A percentile compares a stretch with the other conserved stretches of the same genome.
Conservation (phyloP, 2,888 invertebrate genomes). For the Deilephila porcellus region DNA sequence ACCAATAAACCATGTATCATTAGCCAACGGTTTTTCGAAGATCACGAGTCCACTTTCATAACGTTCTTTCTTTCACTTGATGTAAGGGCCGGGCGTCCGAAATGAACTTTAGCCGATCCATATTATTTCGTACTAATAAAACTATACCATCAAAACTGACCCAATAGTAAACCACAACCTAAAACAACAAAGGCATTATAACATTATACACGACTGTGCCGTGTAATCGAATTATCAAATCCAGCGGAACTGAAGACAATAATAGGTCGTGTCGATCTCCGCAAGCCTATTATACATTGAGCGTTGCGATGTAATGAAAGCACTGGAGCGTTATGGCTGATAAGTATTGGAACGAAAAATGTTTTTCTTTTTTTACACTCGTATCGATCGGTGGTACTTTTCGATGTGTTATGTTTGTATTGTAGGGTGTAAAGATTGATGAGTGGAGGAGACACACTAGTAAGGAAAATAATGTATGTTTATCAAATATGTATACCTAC, state of each 20-base stretch:
- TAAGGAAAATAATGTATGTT: too few relatives aligned
- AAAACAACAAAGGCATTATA: slow-evolving; percentile 8
- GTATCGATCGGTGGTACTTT: slow-evolving; percentile 17
- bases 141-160: not conserved
- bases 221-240: slow-evolving; percentile 61
- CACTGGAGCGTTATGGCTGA: slow-evolving; percentile 67
- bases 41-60: too few relatives aligned
- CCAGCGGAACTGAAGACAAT: slow-evolving; percentile 47
- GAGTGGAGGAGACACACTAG: too few relatives aligned
- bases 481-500: too few relatives aligned
- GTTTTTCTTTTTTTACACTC: slow-evolving; percentile 23
- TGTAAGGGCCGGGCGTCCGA: too few relatives aligned
- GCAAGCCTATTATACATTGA: slow-evolving; percentile 63
- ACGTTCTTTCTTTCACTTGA: too few relatives aligned
- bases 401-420: slow-evolving; percentile 1
- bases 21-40: too few relatives aligned
- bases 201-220: slow-evolving; percentile 15
- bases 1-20: too few relatives aligned
- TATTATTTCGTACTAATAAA: too few relatives aligned
- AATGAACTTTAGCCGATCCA: too few relatives aligned
- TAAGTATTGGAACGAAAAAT: slow-evolving; percentile 51
- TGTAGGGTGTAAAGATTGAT: too few relatives aligned
- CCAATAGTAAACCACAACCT: not conserved
- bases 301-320: slow-evolving; percentile 59
- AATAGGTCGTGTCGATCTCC: slow-evolving; percentile 46